Evolutionary conservation across 2,888 invertebrate species (phyloP).

Genomic region (Phytoseiulus persimilis): DNA sequence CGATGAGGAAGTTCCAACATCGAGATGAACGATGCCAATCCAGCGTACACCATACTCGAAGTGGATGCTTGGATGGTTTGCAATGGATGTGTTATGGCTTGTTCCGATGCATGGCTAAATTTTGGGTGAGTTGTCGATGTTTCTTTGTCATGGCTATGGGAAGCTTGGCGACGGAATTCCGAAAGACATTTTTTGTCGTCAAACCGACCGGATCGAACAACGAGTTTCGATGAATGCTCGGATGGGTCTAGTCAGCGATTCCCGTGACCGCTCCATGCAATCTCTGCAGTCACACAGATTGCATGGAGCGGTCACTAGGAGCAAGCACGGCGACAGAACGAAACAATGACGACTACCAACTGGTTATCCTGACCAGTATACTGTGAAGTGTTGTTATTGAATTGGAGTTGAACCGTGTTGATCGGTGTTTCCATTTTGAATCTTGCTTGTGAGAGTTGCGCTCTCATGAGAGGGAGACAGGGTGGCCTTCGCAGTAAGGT

Average conservation of each 20-base stretch:
- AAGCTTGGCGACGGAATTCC: too few relatives aligned
- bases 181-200: neutral
- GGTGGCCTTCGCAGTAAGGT: neutral
- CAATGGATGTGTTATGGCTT: neutral
- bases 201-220: neutral
- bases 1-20: neutral
- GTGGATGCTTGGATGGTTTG: neutral
- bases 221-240: neutral
- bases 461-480: neutral
- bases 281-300: neutral
- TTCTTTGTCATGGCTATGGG: too few relatives aligned
- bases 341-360: neutral
- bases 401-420: neutral
- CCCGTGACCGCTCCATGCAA: too few relatives aligned
- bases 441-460: neutral
- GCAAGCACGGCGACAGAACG: neutral
- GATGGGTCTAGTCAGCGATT: neutral
- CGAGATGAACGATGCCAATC: neutral
- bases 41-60: neutral
- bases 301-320: neutral
- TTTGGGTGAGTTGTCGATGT: too few relatives aligned
- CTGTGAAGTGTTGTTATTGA: neutral
- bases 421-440: neutral
- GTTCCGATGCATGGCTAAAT: too few relatives aligned
- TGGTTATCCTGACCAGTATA: neutral